A percentile compares a stretch with the other conserved stretches of the same genome.
These are phyloP conservation scores for Acleris emargana DNA, from an alignment of 2,888 invertebrate species.

Conservation along the genomic window DNA sequence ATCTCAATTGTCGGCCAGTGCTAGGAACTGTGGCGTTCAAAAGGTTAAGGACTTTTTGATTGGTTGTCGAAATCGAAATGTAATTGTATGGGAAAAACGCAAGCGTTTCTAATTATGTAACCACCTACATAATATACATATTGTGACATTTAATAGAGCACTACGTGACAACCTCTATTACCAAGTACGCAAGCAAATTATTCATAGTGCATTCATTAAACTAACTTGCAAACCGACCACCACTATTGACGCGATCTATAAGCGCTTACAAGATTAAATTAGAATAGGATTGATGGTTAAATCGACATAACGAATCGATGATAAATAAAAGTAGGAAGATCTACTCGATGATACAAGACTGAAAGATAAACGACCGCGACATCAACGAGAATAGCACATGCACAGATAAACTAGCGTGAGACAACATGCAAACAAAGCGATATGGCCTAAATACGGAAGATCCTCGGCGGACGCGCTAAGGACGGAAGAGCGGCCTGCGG, in stretches of 20 bases:
- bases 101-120: too few relatives aligned
- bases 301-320: constrained; percentile 3
- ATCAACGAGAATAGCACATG: constrained; percentile 9
- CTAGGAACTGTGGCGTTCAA: too few relatives aligned
- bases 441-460: constrained; percentile 3
- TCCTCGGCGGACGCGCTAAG: not conserved
- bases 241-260: not conserved
- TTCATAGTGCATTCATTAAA: not conserved
- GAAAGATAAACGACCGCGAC: constrained; percentile 9
- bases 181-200: constrained; percentile 1
- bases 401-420: constrained; percentile 11
- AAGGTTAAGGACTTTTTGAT: too few relatives aligned
- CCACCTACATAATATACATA: too few relatives aligned
- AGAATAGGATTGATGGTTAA: constrained; percentile 7
- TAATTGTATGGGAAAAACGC: too few relatives aligned
- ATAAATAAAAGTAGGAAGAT: not conserved
- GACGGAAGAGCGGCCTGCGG: not conserved
- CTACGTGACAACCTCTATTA: not conserved
- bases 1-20: too few relatives aligned
- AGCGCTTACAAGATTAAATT: constrained; percentile 6
- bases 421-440: constrained; percentile 20
- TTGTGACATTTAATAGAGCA: not conserved
- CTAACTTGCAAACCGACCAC: constrained; percentile 4
- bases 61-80: too few relatives aligned
- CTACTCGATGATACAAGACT: constrained; percentile 16